These are phyloP conservation scores for Nemotelus nigrinus DNA, from an alignment of 2,888 invertebrate species.

Conservation along the genomic window DNA sequence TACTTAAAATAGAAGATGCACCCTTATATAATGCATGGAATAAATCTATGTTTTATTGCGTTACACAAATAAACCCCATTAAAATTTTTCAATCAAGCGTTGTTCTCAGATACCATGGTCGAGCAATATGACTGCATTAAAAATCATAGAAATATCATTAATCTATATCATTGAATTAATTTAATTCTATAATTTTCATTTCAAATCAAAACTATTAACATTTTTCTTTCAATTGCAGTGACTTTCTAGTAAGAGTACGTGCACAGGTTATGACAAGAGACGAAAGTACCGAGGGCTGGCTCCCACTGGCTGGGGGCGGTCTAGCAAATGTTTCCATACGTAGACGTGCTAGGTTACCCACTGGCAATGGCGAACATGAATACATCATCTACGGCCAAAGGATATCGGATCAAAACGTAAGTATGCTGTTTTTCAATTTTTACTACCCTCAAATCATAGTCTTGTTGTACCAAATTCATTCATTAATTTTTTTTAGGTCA, in stretches of 20 bases:
- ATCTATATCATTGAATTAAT: too few species aligned
- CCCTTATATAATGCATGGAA: too few species aligned
- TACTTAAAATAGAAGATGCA: too few species aligned
- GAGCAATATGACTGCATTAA: too few species aligned
- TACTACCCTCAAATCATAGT: background rate
- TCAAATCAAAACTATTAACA: background rate
- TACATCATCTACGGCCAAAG: slow-evolving; percentile 93
- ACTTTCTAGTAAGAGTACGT: slow-evolving; percentile 94
- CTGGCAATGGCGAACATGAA: slow-evolving; percentile 74
- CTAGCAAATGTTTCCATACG: slow-evolving; percentile 93
- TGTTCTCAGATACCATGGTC: too few species aligned
- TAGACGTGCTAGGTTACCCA: slow-evolving; percentile 73
- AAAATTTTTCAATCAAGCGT: too few species aligned
- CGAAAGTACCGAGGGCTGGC: slow-evolving; percentile 96
- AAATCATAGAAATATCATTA: too few species aligned
- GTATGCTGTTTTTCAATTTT: slow-evolving; percentile 56
- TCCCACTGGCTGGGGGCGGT: slow-evolving; percentile 92
- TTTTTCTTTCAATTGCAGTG: slow-evolving; percentile 69
- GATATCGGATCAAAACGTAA: slow-evolving; percentile 91
- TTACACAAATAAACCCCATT: too few species aligned
- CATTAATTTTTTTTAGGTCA: slow-evolving; percentile 72
- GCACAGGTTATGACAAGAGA: slow-evolving; percentile 99
- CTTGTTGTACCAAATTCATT: background rate
- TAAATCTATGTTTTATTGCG: too few species aligned
- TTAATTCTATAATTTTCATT: background rate